A percentile compares a stretch with the other conserved stretches of the same genome.
These are phyloP conservation scores for Ptychadena robeensis DNA, from an alignment of 2,797 vertebrate species.

Conservation along the genomic window DNA sequence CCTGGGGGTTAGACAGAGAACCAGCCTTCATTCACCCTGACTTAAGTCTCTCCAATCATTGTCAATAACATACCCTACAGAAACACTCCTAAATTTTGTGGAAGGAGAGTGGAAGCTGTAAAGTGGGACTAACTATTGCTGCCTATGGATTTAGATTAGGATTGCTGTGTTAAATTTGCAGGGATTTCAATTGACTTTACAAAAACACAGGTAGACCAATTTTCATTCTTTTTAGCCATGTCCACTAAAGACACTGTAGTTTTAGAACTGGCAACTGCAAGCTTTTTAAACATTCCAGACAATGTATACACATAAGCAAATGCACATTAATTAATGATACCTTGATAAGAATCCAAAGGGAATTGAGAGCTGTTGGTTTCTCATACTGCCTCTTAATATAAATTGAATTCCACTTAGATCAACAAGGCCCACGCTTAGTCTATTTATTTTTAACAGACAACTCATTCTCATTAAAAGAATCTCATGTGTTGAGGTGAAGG, in stretches of 20 bases:
- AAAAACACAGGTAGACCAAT: background rate
- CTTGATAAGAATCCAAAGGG: conserved; percentile 6
- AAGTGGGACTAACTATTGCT: no score
- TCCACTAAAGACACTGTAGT: conserved; percentile 6
- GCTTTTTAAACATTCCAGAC: background rate
- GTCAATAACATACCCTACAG: no score
- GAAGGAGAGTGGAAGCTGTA: no score
- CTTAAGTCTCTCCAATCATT: no score
- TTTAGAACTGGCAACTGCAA: conserved; percentile 8
- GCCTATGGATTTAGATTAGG: no score
- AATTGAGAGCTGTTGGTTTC: background rate
- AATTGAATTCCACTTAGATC: conserved; percentile 9
- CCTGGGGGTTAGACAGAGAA: no score
- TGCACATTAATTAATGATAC: conserved; percentile 17
- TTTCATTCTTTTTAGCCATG: background rate
- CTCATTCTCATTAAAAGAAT: background rate
- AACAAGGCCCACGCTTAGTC: background rate
- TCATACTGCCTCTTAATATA: background rate
- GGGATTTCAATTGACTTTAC: no score
- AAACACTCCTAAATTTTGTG: no score
- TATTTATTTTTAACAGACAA: background rate
- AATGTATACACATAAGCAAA: conserved; percentile 2
- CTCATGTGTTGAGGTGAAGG: background rate
- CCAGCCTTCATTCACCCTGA: no score
- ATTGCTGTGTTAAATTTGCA: no score